Evolutionary conservation across 2,888 invertebrate species (phyloP).

Genomic region (Erebia epiphron): DNA sequence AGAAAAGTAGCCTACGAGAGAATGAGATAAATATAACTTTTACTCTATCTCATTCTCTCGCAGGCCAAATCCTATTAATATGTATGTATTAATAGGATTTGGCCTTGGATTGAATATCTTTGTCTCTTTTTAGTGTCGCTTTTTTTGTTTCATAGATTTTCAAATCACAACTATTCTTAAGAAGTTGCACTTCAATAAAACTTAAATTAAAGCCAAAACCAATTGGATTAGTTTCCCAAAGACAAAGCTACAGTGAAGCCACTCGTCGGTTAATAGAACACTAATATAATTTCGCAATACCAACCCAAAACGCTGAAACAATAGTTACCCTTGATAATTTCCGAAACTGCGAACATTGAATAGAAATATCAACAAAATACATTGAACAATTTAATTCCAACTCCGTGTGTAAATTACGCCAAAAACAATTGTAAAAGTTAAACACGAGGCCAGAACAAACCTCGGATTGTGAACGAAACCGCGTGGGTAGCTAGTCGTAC

Average conservation of each 20-base stretch:
- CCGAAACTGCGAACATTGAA: conserved; percentile 11
- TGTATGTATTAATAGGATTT: no score
- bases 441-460: conserved; percentile 20
- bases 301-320: conserved; percentile 16
- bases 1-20: no score
- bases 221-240: conserved; percentile 13
- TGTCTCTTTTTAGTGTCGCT: no score
- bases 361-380: conserved; percentile 23
- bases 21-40: no score
- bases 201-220: conserved; percentile 2
- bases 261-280: not conserved
- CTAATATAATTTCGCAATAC: conserved; percentile 13
- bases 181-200: no score
- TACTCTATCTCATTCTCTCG: no score
- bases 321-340: conserved; percentile 23
- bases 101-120: no score
- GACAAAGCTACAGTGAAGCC: not conserved
- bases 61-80: no score
- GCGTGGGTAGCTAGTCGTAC: not conserved
- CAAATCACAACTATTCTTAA: no score
- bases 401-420: conserved; percentile 16
- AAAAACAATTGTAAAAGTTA: conserved; percentile 28
- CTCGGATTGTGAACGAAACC: conserved; percentile 13
- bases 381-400: conserved; percentile 25
- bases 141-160: no score